phyloP scores from a whole-genome alignment of 2,113 vertebrate genomes.

The Xiphophorus maculatus region DNA sequence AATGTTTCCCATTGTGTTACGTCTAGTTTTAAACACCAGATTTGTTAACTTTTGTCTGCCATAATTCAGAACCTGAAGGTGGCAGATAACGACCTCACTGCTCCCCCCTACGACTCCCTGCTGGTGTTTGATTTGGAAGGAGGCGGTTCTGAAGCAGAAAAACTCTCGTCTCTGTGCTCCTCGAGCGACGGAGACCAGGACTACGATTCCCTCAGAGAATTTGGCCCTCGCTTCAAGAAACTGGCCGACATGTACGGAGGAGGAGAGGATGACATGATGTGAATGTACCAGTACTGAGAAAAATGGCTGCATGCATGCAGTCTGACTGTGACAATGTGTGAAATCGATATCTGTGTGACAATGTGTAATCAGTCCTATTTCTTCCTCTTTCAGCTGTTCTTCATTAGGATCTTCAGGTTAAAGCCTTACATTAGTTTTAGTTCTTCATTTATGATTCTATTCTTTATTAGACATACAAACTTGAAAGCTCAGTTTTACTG shows the following conservation, averaged over 20 bases:
- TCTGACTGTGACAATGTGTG: neutral
- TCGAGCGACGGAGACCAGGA: slow-evolving; percentile 87
- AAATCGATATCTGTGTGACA: no score
- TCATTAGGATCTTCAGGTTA: no score
- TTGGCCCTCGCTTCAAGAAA: slow-evolving; percentile 94
- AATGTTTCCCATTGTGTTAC: no score
- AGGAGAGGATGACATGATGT: slow-evolving; percentile 80
- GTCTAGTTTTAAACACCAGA: no score
- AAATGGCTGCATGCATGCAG: neutral
- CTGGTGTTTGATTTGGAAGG: slow-evolving; percentile 97
- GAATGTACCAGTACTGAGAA: neutral
- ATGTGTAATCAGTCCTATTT: no score
- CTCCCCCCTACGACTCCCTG: slow-evolving; percentile 93
- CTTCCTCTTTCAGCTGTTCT: no score
- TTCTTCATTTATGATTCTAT: no score
- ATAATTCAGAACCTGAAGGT: slow-evolving; percentile 88
- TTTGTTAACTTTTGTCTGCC: no score
- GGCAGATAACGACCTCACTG: slow-evolving; percentile 90
- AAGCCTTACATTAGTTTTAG: no score
- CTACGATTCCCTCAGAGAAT: slow-evolving; percentile 87
- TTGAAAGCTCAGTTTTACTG: no score
- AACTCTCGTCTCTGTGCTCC: slow-evolving; percentile 91
- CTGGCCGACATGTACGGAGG: slow-evolving; percentile 94
- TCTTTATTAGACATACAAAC: no score
- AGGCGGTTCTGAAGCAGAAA: slow-evolving; percentile 88